Percentiles rank a stretch among this genome's conserved stretches.
Conservation (phyloP, 2,888 invertebrate genomes). For the Unio delphinus region DNA sequence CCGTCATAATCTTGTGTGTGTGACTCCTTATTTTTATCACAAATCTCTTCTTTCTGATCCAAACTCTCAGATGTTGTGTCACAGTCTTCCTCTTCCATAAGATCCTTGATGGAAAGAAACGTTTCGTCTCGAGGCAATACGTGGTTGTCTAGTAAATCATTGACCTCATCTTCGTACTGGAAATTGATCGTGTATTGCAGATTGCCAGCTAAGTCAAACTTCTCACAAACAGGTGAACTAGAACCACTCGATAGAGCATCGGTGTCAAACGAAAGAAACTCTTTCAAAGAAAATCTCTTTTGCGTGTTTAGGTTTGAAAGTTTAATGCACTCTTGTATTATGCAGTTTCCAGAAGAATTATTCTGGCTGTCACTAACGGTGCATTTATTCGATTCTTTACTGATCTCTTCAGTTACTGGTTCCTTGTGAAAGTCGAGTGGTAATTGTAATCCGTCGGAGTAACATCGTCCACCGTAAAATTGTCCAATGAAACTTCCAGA, state of each 20-base stretch:
- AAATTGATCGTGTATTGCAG: slow-evolving; percentile 48
- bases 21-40: too few species aligned
- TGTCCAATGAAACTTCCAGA: too few species aligned
- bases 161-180: slow-evolving; percentile 49
- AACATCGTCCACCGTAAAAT: too few species aligned
- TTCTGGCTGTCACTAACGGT: too few species aligned
- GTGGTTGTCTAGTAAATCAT: slow-evolving; percentile 46
- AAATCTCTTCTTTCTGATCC: too few species aligned
- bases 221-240: slow-evolving; percentile 19
- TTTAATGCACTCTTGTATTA: too few species aligned
- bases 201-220: slow-evolving; percentile 16
- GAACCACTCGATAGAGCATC: slow-evolving; percentile 3
- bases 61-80: slow-evolving; percentile 3
- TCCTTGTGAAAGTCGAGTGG: too few species aligned
- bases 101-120: slow-evolving; percentile 41
- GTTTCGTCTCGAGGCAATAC: slow-evolving; percentile 24
- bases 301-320: not conserved
- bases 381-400: too few species aligned
- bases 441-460: too few species aligned
- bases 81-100: slow-evolving; percentile 28
- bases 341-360: too few species aligned
- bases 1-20: too few species aligned
- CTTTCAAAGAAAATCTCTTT: slow-evolving; percentile 13
- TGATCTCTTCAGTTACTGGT: too few species aligned
- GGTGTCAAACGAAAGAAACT: slow-evolving; percentile 19